Base-by-base conservation (phyloP, 2,797 vertebrate species). In the Hydrocynus forskahlii region DNA sequence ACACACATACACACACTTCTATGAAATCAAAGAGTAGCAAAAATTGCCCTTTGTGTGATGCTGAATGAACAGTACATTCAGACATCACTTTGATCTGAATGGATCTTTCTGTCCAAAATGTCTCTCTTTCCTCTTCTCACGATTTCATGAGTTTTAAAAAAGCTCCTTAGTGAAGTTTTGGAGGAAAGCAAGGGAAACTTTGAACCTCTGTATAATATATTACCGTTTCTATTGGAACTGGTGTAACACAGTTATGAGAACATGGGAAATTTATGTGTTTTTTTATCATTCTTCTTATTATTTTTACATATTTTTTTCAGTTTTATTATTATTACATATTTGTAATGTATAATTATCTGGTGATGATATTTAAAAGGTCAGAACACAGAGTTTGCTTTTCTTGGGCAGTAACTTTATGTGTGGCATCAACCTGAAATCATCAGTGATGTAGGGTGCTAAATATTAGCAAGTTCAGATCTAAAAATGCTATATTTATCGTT, bases 41-140 rank as follows among this genome's bases (percentile, higher is more conserved):
- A 35, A 82, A 82, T 66, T 67, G 54, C 43, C 8, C 48, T 29
- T 60, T 52, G 69, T 45, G 62, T 52, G 55, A 14, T 43, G n/a
- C 2, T 25, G 68, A 68, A 82, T 52, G 35, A 63, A 54, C 13
- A 3, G 4, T 1, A 57, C 25, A 23, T n/a, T 64, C 69, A 50
- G 70, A 48, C 25, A 5, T 23, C 0, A 1, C 69, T 79, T 64
- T 69, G 17, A n/a, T 81, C 45, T 45, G 1, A 43, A 71, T 35
- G 48, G 0, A 21, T 43, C 17, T 80, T 66, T 7, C 10, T 48
- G n/a, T 54, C 68, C 23, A 71, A 25, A 71, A 70, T 70, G 66
- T 45, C 48, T 50, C 1, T 19, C 19, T 43, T 68, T 3, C 25
- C 43, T 50, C 9, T 63, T 62, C 23, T 19, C 9, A 5, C 43